Base-by-base conservation (phyloP, 2,113 vertebrate species). In the Chascanopsetta lugubris region DNA sequence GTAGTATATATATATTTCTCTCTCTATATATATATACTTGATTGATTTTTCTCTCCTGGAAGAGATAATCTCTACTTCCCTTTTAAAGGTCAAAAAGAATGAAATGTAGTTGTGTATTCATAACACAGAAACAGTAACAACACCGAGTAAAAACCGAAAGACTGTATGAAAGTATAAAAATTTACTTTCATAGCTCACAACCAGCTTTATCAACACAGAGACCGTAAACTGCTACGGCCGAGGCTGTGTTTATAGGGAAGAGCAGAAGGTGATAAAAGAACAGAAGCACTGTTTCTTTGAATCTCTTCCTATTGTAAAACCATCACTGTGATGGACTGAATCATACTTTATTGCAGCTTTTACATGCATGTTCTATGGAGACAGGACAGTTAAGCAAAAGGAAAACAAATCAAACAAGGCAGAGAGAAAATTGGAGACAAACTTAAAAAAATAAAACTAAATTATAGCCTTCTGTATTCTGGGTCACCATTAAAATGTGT, bases 101-200 rank as follows among this genome's bases (percentile, higher is more conserved):
- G 18, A 45, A 69, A 53, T 57, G 62, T 29, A 45, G 59, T 49
- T 38, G 82, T 70, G 50, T 60, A 61, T 77, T 67, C 86, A 84
- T 54, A 82, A 76, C 58, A 72, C 60, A 54, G 61, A 61, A 83
- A 82, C 80, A 63, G 61, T 78, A 80, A 65, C 65, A 67, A 88
- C 53, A 69, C 65, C 67, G 76, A 80, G 61, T 72, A 82, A 81
- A 83, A 84, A 78, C 65, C 72, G 79, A 70, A 78, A 73, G 46
- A 70, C 70, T 72, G 77, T 89, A 78, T 30, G 72, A 89, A 90
- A 89, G 85, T 90, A 88, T 82, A 85, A 90, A 87, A 89, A 86
- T 30, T 54, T 86, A 81, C 85, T 66, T 84, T 80, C 67, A 87
- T 61, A 82, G 53, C 63, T 54, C 58, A 57, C 59, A 60, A 32